phyloP scores from a whole-genome alignment of 2,797 vertebrate species.

The Siniperca obscura region DNA sequence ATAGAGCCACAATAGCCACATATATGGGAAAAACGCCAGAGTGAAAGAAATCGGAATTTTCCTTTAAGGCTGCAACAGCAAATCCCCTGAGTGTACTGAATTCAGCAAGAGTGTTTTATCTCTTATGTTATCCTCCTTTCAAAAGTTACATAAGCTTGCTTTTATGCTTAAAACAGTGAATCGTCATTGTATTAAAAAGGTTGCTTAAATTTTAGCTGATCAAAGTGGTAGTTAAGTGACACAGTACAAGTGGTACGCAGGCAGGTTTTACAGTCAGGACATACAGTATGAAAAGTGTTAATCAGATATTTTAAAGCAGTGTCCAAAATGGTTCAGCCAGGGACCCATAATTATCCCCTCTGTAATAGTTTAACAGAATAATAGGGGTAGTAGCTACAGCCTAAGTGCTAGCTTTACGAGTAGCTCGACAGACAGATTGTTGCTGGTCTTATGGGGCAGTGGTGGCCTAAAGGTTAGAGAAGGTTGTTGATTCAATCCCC shows the following conservation, averaged over 20 bases:
- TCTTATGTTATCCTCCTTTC: background rate
- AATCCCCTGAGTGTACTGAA: background rate
- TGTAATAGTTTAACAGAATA: slow-evolving; percentile 36
- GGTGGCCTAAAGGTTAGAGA: too few species aligned
- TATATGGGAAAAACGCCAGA: background rate
- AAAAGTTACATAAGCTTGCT: background rate
- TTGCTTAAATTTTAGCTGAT: too few species aligned
- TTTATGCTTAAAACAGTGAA: background rate
- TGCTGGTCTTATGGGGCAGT: slow-evolving; percentile 26
- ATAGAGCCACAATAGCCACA: background rate
- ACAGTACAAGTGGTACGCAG: background rate
- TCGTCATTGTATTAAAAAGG: background rate
- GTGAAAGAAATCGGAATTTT: background rate
- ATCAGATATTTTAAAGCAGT: background rate
- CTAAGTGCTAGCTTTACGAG: slow-evolving; percentile 25
- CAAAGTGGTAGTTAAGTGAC: background rate
- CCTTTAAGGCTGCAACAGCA: background rate
- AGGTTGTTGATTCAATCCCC: too few species aligned
- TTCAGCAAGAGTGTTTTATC: background rate
- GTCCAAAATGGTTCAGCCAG: background rate
- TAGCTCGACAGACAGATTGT: background rate
- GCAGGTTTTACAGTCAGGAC: background rate
- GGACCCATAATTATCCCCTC: background rate
- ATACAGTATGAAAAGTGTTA: background rate
- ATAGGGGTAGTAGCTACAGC: slow-evolving; percentile 11